Evolutionary conservation across 2,113 vertebrate genomes (phyloP).

Genomic region (Neopipo cinnamomea): DNA sequence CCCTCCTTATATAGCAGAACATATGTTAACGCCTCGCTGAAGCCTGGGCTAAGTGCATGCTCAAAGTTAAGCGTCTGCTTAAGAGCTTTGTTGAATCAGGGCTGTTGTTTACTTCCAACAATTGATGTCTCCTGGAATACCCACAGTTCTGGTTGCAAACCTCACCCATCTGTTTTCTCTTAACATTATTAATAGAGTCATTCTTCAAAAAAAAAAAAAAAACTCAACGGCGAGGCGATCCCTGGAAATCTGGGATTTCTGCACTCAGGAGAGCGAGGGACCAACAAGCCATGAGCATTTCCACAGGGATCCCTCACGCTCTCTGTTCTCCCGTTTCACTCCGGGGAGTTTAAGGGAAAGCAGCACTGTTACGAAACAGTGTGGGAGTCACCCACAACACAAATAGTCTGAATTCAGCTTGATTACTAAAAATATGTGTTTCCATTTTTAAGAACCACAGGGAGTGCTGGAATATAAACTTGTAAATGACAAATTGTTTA

Average conservation of each 20-base stretch:
- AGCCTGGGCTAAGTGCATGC: slow-evolving; percentile 52
- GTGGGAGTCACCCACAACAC: background rate
- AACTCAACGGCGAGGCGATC: rapidly evolving
- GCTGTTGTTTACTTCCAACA: slow-evolving; percentile 47
- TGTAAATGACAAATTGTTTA: background rate
- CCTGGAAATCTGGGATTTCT: background rate
- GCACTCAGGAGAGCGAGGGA: background rate
- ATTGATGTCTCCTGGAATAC: slow-evolving; percentile 47
- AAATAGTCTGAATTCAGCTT: background rate
- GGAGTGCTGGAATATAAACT: background rate
- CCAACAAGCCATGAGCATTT: background rate
- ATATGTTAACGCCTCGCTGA: slow-evolving; percentile 51
- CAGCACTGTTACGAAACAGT: background rate
- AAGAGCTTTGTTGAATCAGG: slow-evolving; percentile 54
- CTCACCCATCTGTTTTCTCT: slow-evolving; percentile 23
- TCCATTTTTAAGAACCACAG: background rate
- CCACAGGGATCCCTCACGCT: background rate
- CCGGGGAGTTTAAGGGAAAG: background rate
- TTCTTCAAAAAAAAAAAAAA: background rate
- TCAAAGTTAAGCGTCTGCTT: slow-evolving; percentile 61
- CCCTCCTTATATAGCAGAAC: slow-evolving; percentile 58
- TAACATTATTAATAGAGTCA: background rate
- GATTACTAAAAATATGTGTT: background rate
- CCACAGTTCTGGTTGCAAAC: background rate
- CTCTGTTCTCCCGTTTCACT: background rate